Percentiles rank a stretch among this genome's conserved stretches.
Evolutionary conservation across 2,888 invertebrate genomes (phyloP).

Genomic region (Micoletzkya japonica): DNA sequence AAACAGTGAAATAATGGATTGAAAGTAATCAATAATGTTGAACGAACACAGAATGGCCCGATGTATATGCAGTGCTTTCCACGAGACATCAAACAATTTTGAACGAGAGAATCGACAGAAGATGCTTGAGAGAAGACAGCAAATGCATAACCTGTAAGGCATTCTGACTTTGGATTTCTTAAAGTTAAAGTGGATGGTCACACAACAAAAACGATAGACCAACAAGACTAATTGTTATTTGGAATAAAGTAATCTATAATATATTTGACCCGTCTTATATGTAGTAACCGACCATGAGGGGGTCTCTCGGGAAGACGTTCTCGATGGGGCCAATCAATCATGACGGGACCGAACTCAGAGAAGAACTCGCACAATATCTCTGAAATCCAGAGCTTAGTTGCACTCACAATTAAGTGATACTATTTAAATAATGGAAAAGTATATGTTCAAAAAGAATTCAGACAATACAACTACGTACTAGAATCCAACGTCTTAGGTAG

Average conservation of each 20-base stretch:
- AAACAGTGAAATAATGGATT: not conserved
- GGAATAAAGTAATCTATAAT: no score
- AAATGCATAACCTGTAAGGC: constrained; percentile 13
- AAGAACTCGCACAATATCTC: constrained; percentile 27
- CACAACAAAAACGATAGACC: not conserved
- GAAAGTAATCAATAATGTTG: no score
- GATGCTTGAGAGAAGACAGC: constrained; percentile 24
- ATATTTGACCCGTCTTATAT: no score
- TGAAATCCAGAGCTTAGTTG: constrained; percentile 10
- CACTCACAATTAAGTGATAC: no score
- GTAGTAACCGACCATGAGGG: constrained; percentile 22
- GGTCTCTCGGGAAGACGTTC: constrained; percentile 23
- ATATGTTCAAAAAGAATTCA: no score
- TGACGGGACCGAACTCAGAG: constrained; percentile 26
- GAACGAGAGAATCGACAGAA: constrained; percentile 22
- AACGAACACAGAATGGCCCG: constrained; percentile 17
- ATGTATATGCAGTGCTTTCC: constrained; percentile 27
- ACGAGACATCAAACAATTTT: constrained; percentile 16
- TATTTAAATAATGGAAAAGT: no score
- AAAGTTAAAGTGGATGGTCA: no score
- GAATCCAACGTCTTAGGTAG: constrained; percentile 16
- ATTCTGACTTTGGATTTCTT: no score
- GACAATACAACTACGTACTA: constrained; percentile 13
- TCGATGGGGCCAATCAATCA: constrained; percentile 28
- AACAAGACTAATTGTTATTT: no score